Percentiles rank a stretch among this genome's conserved stretches.
Evolutionary conservation across 2,888 invertebrate species (phyloP).

Genomic region (Tetropium fuscum): DNA sequence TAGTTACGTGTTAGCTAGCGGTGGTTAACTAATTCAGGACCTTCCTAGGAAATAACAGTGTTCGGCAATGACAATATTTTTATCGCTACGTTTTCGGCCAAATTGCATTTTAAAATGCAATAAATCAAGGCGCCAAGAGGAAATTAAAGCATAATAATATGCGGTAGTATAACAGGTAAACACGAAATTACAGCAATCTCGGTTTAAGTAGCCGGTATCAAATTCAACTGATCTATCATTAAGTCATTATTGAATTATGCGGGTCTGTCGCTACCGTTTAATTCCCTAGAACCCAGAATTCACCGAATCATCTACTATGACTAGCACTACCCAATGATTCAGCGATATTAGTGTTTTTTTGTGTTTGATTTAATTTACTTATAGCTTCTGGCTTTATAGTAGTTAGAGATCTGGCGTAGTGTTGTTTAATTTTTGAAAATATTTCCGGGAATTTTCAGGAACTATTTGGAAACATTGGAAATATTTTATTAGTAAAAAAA

Average conservation of each 20-base stretch:
- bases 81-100: conserved; percentile 1
- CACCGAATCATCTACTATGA: conserved; percentile 42
- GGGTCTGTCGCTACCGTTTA: conserved; percentile 55
- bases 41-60: conserved; percentile 31
- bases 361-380: conserved; percentile 24
- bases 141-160: conserved; percentile 35
- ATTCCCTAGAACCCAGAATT: conserved; percentile 47
- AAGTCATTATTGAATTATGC: conserved; percentile 55
- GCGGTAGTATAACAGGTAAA: conserved; percentile 28
- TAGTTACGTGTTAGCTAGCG: background rate
- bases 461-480: too few species aligned
- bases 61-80: conserved; percentile 41
- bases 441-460: too few species aligned
- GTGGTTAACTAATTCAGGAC: background rate
- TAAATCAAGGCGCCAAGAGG: conserved; percentile 48
- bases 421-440: too few species aligned
- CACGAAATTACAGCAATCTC: conserved; percentile 50
- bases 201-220: conserved; percentile 50
- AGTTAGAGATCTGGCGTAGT: too few species aligned
- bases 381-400: too few species aligned
- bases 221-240: conserved; percentile 51
- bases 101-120: conserved; percentile 46
- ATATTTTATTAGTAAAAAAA: too few species aligned
- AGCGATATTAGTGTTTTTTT: conserved; percentile 31
- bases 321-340: conserved; percentile 36